Evolutionary conservation across 2,113 vertebrate genomes (phyloP).

Genomic region (Aptenodytes forsteri): DNA sequence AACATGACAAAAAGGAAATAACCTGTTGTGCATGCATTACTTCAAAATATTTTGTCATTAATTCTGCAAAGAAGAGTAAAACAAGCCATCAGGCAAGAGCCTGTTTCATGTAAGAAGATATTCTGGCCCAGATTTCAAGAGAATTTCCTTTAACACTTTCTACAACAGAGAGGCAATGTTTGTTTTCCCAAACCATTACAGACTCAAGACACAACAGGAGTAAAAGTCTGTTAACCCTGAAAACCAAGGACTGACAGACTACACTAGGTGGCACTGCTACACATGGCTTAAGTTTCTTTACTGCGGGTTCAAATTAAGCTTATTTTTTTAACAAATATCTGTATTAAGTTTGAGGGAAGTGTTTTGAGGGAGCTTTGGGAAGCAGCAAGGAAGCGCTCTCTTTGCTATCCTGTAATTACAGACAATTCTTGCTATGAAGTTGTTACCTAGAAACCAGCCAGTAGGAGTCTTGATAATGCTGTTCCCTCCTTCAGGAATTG

Average conservation of each 20-base stretch:
- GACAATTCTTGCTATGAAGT: not conserved
- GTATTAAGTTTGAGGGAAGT: not conserved
- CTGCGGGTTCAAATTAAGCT: not conserved
- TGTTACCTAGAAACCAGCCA: not conserved
- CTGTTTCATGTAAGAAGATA: not conserved
- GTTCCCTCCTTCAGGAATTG: not conserved
- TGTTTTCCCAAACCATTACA: not conserved
- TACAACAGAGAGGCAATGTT: not conserved
- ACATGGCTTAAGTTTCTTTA: not conserved
- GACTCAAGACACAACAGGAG: not conserved
- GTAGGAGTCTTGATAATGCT: not conserved
- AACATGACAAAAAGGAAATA: not conserved
- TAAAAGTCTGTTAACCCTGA: not conserved
- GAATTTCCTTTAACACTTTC: not conserved
- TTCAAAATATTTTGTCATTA: not conserved
- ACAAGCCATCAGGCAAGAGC: not conserved
- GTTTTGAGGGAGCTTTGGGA: not conserved
- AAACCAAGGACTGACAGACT: not conserved
- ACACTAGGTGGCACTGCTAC: conserved; percentile 61
- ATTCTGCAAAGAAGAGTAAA: not conserved
- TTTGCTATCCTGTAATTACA: not conserved
- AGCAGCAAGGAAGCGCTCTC: not conserved
- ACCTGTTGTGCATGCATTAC: not conserved
- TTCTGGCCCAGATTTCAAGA: not conserved
- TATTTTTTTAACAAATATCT: not conserved